These are phyloP conservation scores for Argya squamiceps DNA, from an alignment of 2,797 vertebrate species.

Conservation along the genomic window DNA sequence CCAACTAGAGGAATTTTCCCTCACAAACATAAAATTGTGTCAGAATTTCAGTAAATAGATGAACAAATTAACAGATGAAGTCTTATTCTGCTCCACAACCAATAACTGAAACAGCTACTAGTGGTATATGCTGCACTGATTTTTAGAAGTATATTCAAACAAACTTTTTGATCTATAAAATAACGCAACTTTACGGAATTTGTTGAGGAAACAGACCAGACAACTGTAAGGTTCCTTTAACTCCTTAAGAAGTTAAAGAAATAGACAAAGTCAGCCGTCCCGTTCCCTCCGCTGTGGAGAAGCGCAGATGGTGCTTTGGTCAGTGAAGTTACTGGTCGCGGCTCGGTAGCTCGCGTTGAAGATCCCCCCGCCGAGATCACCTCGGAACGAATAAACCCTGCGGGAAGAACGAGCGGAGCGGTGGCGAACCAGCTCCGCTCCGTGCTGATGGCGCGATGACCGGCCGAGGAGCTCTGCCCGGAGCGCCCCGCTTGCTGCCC, in stretches of 20 bases:
- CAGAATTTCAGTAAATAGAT: not conserved
- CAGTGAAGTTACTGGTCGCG: not conserved
- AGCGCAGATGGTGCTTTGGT: not conserved
- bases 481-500: not conserved
- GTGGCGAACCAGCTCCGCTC: accelerated
- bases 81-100: not conserved
- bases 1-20: not conserved
- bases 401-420: not conserved
- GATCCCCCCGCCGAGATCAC: not conserved
- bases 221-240: not conserved
- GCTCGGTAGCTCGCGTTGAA: not conserved
- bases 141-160: not conserved
- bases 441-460: accelerated
- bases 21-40: not conserved
- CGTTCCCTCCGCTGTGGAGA: not conserved
- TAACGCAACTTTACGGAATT: not conserved
- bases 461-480: not conserved
- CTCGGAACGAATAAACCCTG: not conserved
- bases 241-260: not conserved
- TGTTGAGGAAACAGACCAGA: not conserved
- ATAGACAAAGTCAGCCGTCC: not conserved
- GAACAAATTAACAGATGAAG: not conserved
- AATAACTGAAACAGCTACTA: not conserved
- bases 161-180: not conserved
- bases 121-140: not conserved